Evolutionary conservation across 2,888 invertebrate species (phyloP).

Genomic region (Chrysodeixis includens): DNA sequence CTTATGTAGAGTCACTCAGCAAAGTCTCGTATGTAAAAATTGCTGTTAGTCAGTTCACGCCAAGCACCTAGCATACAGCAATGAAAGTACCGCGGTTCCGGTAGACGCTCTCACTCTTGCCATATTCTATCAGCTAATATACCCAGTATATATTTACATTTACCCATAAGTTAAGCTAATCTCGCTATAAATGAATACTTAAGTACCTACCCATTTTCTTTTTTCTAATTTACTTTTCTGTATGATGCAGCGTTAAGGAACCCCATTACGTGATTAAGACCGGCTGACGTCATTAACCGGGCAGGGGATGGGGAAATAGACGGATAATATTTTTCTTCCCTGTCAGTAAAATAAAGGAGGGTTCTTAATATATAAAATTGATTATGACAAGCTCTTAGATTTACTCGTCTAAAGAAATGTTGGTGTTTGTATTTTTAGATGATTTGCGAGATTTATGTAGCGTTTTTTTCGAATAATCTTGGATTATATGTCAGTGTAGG

Average conservation of each 20-base stretch:
- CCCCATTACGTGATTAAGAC: slow-evolving; percentile 37
- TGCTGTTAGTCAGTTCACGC: too few relatives aligned
- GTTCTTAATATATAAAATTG: slow-evolving; percentile 10
- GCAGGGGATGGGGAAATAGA: slow-evolving; percentile 26
- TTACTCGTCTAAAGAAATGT: not conserved
- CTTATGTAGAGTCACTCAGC: too few relatives aligned
- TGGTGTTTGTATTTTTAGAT: not conserved
- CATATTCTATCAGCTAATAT: too few relatives aligned
- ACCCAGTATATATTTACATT: not conserved
- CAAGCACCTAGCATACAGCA: too few relatives aligned
- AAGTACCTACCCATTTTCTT: not conserved
- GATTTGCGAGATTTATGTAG: not conserved
- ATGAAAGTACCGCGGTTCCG: too few relatives aligned
- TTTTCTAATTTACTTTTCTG: not conserved
- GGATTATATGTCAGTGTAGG: too few relatives aligned
- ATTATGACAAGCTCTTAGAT: not conserved
- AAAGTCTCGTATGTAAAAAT: too few relatives aligned
- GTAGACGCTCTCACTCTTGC: too few relatives aligned
- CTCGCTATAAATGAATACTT: not conserved
- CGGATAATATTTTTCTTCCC: slow-evolving; percentile 42
- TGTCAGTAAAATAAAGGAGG: slow-evolving; percentile 18
- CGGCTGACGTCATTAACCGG: slow-evolving; percentile 37
- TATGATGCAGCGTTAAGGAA: slow-evolving; percentile 25
- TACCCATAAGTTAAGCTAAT: not conserved
- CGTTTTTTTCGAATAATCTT: not conserved